These are phyloP conservation scores for Chroicocephalus ridibundus DNA, from an alignment of 2,113 vertebrate species.

Conservation along the genomic window DNA sequence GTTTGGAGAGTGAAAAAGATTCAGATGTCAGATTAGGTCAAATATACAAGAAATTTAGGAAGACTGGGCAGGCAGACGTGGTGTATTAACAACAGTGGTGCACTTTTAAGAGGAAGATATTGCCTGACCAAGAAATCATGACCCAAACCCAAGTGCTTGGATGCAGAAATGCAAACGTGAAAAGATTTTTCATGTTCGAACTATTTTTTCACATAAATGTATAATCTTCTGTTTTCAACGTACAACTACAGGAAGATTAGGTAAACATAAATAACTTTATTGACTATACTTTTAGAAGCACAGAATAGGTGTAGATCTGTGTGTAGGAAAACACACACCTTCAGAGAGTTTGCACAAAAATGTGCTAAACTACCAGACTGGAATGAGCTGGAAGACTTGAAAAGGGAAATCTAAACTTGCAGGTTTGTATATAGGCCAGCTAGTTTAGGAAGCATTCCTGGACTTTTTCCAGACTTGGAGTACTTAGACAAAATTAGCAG, in stretches of 20 bases:
- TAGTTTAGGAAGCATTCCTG: background rate
- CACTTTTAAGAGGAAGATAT: background rate
- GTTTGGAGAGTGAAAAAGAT: background rate
- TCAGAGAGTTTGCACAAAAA: background rate
- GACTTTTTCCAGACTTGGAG: background rate
- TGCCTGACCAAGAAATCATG: background rate
- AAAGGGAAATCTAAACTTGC: background rate
- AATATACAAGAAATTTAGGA: background rate
- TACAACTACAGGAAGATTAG: background rate
- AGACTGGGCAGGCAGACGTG: background rate
- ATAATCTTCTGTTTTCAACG: background rate
- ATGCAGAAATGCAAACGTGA: background rate
- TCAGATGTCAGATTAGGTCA: background rate
- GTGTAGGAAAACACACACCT: background rate
- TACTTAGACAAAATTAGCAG: background rate
- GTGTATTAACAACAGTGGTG: accelerated
- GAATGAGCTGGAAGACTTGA: background rate
- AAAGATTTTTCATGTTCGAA: background rate
- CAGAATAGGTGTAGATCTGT: background rate
- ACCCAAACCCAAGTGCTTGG: background rate
- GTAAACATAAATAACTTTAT: background rate
- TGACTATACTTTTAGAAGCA: background rate
- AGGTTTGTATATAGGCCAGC: background rate
- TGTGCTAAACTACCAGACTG: background rate
- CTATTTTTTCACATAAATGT: background rate